A percentile compares a stretch with the other conserved stretches of the same genome.
phyloP scores from a whole-genome alignment of 2,113 vertebrate genomes.

The Mohoua ochrocephala region DNA sequence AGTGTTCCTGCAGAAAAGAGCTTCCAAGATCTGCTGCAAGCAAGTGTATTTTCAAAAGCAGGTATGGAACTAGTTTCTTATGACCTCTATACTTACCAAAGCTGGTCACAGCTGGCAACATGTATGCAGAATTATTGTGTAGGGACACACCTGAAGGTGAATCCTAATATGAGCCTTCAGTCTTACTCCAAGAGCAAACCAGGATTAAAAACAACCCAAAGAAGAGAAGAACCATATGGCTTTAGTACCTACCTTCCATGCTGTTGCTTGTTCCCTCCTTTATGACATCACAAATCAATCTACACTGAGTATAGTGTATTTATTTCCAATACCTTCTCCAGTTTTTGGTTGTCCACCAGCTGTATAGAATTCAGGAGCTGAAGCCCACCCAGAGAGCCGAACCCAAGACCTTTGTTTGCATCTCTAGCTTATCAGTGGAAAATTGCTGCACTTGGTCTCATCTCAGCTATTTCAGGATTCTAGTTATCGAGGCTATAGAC shows the following conservation, averaged over 20 bases:
- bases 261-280: background rate
- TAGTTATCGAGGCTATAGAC: background rate
- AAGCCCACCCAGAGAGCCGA: background rate
- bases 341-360: background rate
- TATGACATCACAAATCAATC: background rate
- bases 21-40: background rate
- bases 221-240: background rate
- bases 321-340: background rate
- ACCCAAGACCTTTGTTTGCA: background rate
- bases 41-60: background rate
- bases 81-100: background rate
- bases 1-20: background rate
- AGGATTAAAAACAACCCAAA: background rate
- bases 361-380: background rate
- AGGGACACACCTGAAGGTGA: background rate
- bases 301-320: background rate
- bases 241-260: background rate
- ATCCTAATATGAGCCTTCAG: background rate
- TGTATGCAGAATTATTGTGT: background rate
- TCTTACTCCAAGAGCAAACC: background rate
- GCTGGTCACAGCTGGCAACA: background rate
- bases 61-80: background rate
- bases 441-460: background rate
- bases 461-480: background rate
- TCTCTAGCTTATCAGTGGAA: background rate